Base-by-base conservation (phyloP, 2,888 invertebrate genomes). In the Epistrophe grossulariae region DNA sequence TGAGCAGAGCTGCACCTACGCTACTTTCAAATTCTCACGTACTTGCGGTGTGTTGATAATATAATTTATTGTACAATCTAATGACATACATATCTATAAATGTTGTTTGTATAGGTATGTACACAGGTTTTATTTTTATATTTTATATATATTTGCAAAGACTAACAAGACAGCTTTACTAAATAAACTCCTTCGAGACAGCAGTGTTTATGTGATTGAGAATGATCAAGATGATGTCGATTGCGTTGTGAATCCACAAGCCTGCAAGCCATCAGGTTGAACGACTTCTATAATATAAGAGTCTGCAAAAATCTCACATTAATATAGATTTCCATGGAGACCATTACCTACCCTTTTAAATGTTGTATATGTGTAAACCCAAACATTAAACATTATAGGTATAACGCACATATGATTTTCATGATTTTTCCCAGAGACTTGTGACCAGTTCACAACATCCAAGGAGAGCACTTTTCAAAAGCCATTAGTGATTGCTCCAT, bases 251-350 rank as follows among this genome's bases (percentile, higher is more conserved):
- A 19, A 11, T 24, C 24, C 24, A 24, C 3, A 38, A 68, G 9
- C 0, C 43, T n/a, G n/a, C n/a, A 38, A 10, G 9, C 13, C 40
- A 17, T 17, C 0, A 45, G n/a, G 66, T 66, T 50, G 66, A 66
- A 50, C 4, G 66, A 50, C 48, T 35, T n/a, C n/a, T 8, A 40
- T 13, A 60, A 10, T 48, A 66, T 50, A 50, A 50, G n/a, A 45
- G 9, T n/a, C 8, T 40, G 15, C 4, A 35, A 31, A 55, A 40
- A 70, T 13, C 40, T 55, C 11, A 70, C 24, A 70, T 50, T 68
- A 38, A 48, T 66, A 48, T 45, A 48, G 13, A 66, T 43, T 62
- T 45, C 50, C 50, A 50, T 10, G 68, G 68, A 19, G 64, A 28
- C 31, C 28, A 31, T 64, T 64, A 45, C 28, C 5, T 38, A 38